These are phyloP conservation scores for Corapipo altera DNA, from an alignment of 2,113 vertebrate species.

Conservation along the genomic window DNA sequence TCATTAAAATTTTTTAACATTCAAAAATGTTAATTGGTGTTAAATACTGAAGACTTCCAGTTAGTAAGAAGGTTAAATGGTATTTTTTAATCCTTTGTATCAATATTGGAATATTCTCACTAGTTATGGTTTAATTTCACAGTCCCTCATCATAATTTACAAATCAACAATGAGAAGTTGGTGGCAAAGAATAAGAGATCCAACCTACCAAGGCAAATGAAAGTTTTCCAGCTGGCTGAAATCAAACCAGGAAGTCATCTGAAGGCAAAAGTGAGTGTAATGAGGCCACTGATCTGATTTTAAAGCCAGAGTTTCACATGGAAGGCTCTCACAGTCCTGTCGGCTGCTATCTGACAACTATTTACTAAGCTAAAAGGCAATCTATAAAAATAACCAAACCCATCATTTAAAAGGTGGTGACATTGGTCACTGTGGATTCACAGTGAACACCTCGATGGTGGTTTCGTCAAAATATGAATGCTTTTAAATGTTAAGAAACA, in stretches of 20 bases:
- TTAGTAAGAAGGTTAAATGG: neutral
- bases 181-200: neutral
- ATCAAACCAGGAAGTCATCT: constrained; percentile 36
- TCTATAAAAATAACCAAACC: constrained; percentile 80
- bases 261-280: constrained; percentile 56
- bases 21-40: neutral
- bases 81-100: neutral
- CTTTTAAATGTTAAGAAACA: neutral
- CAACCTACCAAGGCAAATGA: neutral
- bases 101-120: neutral
- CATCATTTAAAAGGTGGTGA: constrained; percentile 80
- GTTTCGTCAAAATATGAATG: constrained; percentile 72
- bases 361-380: constrained; percentile 75
- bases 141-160: constrained; percentile 76
- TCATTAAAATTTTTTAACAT: neutral
- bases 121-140: constrained; percentile 76
- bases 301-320: neutral
- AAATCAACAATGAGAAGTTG: constrained; percentile 37
- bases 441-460: constrained; percentile 83
- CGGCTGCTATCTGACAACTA: constrained; percentile 67
- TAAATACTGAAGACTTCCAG: neutral
- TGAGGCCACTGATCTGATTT: constrained; percentile 12
- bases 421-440: constrained; percentile 74
- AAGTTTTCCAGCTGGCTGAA: neutral
- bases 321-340: constrained; percentile 17